Evolutionary conservation across 2,797 vertebrate genomes (phyloP).

Genomic region (Rhincodon typus): DNA sequence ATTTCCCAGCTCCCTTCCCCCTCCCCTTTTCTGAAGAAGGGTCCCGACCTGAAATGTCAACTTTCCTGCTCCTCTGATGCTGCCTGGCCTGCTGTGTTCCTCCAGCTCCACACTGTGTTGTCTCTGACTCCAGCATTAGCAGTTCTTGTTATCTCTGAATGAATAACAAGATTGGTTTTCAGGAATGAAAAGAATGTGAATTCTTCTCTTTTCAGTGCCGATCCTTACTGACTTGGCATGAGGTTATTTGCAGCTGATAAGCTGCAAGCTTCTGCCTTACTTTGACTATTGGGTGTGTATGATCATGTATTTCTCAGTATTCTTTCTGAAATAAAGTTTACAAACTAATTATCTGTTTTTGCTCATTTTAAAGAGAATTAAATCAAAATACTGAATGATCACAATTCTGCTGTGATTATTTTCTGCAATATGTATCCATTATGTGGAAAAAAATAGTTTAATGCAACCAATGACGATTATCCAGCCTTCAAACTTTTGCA

Average conservation of each 20-base stretch:
- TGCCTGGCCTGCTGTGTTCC: no score
- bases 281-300: background rate
- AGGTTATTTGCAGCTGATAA: background rate
- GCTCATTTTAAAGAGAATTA: background rate
- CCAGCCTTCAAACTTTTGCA: background rate
- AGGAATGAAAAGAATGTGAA: background rate
- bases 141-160: background rate
- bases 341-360: background rate
- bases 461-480: background rate
- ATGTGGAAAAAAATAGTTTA: background rate
- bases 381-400: background rate
- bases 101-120: no score
- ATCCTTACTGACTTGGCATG: background rate
- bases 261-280: background rate
- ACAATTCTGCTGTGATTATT: background rate
- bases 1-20: no score
- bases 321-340: background rate
- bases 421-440: background rate
- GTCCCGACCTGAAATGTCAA: no score
- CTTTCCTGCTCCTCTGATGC: no score
- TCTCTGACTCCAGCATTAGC: no score
- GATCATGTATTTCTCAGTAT: background rate
- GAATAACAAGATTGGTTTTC: background rate
- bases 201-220: background rate
- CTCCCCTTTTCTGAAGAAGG: no score